Percentiles rank a stretch among this genome's conserved stretches.
Conservation (phyloP, 2,888 invertebrate genomes). For the Meandrusa payeni region DNA sequence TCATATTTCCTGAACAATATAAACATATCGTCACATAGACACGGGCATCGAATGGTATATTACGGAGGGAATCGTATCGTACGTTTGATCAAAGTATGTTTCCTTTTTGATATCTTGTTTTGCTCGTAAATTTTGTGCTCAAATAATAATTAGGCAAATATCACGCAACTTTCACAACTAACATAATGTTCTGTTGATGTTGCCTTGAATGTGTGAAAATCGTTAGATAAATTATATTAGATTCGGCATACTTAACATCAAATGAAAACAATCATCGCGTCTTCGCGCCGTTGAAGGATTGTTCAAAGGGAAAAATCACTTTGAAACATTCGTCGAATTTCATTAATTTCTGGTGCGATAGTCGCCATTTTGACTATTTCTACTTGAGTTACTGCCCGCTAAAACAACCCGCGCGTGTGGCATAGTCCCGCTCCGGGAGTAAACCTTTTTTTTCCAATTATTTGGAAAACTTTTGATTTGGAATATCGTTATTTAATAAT, state of each 20-base stretch:
- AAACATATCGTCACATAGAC: background rate
- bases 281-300: constrained; percentile 1
- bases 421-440: too few relatives aligned
- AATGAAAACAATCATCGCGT: constrained; percentile 10
- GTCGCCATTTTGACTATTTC: too few relatives aligned
- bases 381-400: too few relatives aligned
- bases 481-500: too few relatives aligned
- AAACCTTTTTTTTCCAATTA: too few relatives aligned
- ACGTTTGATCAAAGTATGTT: constrained; percentile 36
- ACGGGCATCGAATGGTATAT: constrained; percentile 1
- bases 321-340: constrained; percentile 11
- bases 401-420: too few relatives aligned
- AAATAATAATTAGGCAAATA: constrained; percentile 22
- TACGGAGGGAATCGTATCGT: constrained; percentile 30
- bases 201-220: constrained; percentile 17
- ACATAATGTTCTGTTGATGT: constrained; percentile 21
- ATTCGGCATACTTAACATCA: constrained; percentile 8
- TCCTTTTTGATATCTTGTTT: constrained; percentile 25
- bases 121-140: constrained; percentile 15
- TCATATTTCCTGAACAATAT: constrained; percentile 1
- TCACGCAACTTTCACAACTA: constrained; percentile 14
- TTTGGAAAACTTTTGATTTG: too few relatives aligned
- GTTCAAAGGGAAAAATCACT: constrained; percentile 2
- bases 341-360: too few relatives aligned
- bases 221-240: constrained; percentile 16